These are phyloP conservation scores for Phyllopteryx taeniolatus DNA, from an alignment of 2,113 vertebrate species.

Conservation along the genomic window DNA sequence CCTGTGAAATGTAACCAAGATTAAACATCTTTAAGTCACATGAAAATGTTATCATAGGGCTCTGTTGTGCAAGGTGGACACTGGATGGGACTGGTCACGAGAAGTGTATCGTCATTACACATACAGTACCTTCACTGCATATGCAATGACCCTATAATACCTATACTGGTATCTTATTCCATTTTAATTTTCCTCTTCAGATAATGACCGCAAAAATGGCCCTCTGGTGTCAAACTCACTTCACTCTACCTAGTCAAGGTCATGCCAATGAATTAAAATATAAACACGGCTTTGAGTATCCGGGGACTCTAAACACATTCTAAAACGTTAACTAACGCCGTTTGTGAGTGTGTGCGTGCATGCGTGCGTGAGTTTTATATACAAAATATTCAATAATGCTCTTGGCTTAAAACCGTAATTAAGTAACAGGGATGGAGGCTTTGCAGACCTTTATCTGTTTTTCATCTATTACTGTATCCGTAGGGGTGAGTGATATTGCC, in stretches of 20 bases:
- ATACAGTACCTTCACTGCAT: no score
- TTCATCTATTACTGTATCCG: not conserved
- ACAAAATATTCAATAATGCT: not conserved
- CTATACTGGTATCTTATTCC: no score
- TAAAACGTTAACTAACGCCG: not conserved
- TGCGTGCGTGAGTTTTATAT: not conserved
- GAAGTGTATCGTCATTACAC: no score
- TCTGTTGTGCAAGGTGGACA: no score
- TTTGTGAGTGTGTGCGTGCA: not conserved
- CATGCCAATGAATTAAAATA: not conserved
- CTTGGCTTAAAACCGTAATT: not conserved
- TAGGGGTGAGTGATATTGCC: not conserved
- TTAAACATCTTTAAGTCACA: no score
- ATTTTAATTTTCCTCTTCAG: not conserved
- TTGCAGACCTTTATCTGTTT: not conserved
- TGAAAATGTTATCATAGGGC: no score
- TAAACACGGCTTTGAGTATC: not conserved
- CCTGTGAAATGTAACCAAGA: no score
- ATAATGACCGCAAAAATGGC: not conserved
- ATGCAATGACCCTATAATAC: not conserved
- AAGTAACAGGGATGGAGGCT: not conserved
- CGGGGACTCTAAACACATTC: not conserved
- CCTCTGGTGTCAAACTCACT: not conserved
- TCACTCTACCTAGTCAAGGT: not conserved
- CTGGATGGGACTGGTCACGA: no score